Conservation (phyloP, 2,113 vertebrate species). For the Larimichthys polyactis region DNA sequence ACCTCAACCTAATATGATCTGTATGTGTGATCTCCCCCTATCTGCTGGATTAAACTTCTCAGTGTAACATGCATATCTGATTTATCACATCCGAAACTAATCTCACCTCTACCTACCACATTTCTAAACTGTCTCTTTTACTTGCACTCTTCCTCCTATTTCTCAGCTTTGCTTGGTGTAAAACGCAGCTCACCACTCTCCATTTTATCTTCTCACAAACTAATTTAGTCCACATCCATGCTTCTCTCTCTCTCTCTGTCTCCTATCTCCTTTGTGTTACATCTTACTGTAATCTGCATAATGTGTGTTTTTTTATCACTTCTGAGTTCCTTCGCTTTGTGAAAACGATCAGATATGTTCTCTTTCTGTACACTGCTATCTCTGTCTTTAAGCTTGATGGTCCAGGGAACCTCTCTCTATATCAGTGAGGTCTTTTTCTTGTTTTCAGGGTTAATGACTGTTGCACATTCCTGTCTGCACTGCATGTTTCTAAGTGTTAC, state of each 20-base stretch:
- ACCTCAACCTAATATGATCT: constrained; percentile 39
- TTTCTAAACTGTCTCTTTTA: constrained; percentile 1
- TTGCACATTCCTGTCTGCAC: background rate
- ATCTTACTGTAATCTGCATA: constrained; percentile 30
- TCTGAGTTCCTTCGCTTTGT: constrained; percentile 24
- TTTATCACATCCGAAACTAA: constrained; percentile 57
- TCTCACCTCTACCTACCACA: constrained; percentile 49
- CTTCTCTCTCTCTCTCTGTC: constrained; percentile 7
- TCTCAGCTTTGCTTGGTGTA: background rate
- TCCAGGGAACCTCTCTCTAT: constrained; percentile 18
- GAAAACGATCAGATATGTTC: constrained; percentile 26
- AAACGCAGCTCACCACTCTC: constrained; percentile 14
- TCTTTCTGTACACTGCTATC: constrained; percentile 11
- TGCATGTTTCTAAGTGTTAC: constrained; percentile 11
- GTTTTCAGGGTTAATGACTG: constrained; percentile 36
- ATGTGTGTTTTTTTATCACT: constrained; percentile 31
- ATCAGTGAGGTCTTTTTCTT: background rate
- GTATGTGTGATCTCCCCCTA: constrained; percentile 37
- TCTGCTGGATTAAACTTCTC: constrained; percentile 57
- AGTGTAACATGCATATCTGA: constrained; percentile 52
- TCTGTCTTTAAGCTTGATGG: constrained; percentile 2
- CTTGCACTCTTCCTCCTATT: background rate
- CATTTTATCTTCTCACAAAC: constrained; percentile 50
- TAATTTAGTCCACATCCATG: constrained; percentile 42
- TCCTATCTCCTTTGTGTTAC: constrained; percentile 34